These are phyloP conservation scores for Cephus spinipes DNA, from an alignment of 2,888 invertebrate genomes.

Conservation along the genomic window DNA sequence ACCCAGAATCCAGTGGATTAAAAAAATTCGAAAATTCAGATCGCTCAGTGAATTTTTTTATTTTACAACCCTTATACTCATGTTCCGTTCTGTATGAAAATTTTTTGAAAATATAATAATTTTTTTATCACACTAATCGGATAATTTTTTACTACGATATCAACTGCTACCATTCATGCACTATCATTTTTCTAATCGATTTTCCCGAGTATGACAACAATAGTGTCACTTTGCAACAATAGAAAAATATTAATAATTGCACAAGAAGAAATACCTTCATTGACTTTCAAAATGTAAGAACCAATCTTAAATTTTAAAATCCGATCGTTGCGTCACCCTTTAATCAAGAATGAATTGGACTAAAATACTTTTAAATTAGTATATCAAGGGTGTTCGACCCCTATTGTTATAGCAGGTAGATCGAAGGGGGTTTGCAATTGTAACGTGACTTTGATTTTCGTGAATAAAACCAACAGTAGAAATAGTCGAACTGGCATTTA, in stretches of 20 bases:
- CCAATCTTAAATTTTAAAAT: neutral
- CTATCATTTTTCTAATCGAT: neutral
- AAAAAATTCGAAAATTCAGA: neutral
- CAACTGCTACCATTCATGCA: neutral
- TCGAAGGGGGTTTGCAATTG: neutral
- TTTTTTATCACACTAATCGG: neutral
- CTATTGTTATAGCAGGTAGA: neutral
- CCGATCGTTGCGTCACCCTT: constrained; percentile 1
- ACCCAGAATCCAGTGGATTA: neutral
- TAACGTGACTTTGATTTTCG: neutral
- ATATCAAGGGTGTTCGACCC: neutral
- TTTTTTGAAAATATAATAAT: neutral
- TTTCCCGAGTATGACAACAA: neutral
- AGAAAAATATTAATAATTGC: neutral
- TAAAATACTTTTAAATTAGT: neutral
- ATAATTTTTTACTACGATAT: too few relatives aligned
- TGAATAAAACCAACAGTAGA: neutral
- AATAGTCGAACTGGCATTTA: neutral
- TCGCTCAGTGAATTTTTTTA: neutral
- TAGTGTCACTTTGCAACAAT: neutral
- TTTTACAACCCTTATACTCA: neutral
- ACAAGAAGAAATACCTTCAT: neutral
- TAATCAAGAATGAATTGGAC: neutral
- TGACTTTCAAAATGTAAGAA: neutral
- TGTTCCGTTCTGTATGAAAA: neutral